A percentile compares a stretch with the other conserved stretches of the same genome.
These are phyloP conservation scores for Ernsta delagoae DNA, from an alignment of 2,888 invertebrate genomes.

Conservation along the genomic window DNA sequence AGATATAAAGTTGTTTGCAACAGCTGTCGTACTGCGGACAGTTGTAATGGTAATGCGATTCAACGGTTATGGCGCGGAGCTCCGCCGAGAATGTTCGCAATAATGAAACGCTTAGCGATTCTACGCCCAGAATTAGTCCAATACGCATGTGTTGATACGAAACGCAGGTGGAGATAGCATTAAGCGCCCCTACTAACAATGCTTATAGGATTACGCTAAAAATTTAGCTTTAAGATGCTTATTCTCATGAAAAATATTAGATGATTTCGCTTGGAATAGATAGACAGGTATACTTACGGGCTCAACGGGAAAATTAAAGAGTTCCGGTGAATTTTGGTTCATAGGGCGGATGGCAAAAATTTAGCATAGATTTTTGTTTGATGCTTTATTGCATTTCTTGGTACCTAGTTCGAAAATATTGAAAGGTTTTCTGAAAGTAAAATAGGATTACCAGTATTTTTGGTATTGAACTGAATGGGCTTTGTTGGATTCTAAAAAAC, in stretches of 20 bases:
- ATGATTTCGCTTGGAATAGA: too few relatives aligned
- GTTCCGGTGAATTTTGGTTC: too few relatives aligned
- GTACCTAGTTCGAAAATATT: too few relatives aligned
- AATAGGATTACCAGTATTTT: too few relatives aligned
- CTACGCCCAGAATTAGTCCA: slow-evolving; percentile 72
- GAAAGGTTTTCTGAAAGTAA: too few relatives aligned
- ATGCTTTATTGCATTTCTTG: too few relatives aligned
- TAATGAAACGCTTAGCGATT: slow-evolving; percentile 77
- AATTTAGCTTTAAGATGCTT: background rate
- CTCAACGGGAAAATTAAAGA: too few relatives aligned
- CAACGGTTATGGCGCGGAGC: slow-evolving; percentile 76
- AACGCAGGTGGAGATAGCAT: slow-evolving; percentile 34
- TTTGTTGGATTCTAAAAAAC: too few relatives aligned
- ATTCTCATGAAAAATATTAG: background rate
- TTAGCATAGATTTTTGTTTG: too few relatives aligned
- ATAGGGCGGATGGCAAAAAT: too few relatives aligned
- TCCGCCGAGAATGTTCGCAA: slow-evolving; percentile 64
- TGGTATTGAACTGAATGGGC: too few relatives aligned
- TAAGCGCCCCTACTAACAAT: slow-evolving; percentile 20
- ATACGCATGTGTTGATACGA: slow-evolving; percentile 48
- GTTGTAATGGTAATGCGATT: slow-evolving; percentile 82
- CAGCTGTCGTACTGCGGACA: slow-evolving; percentile 78
- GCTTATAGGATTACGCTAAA: background rate
- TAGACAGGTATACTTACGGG: too few relatives aligned
- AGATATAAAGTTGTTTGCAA: slow-evolving; percentile 73